phyloP scores from a whole-genome alignment of 2,113 vertebrate genomes.

The Recurvirostra avosetta region DNA sequence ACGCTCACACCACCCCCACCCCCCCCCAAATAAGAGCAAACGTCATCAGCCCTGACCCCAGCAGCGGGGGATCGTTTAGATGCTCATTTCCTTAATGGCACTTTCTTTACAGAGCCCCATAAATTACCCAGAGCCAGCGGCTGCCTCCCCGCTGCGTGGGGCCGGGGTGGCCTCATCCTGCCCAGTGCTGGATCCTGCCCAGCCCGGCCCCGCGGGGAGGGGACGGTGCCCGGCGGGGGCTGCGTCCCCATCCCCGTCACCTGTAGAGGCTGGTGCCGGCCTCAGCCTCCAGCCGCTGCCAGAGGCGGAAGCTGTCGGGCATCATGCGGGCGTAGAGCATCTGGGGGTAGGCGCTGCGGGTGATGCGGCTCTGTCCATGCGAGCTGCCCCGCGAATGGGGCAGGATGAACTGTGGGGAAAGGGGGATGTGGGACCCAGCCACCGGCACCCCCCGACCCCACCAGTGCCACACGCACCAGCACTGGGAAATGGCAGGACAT shows the following conservation, averaged over 20 bases:
- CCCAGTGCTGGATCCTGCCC: no score
- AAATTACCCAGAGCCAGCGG: background rate
- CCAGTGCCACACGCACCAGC: accelerated
- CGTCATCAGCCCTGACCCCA: background rate
- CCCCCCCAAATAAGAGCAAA: background rate
- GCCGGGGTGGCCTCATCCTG: background rate
- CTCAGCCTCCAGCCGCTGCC: conserved; percentile 83
- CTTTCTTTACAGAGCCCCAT: background rate
- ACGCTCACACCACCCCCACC: accelerated
- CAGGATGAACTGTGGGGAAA: conserved; percentile 77
- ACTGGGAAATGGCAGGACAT: background rate
- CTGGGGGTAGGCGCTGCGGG: conserved; percentile 80
- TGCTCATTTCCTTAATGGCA: background rate
- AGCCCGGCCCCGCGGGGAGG: accelerated
- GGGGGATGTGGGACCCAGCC: background rate
- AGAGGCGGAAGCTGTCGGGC: conserved; percentile 81
- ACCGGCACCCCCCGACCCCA: accelerated
- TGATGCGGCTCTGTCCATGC: conserved; percentile 90
- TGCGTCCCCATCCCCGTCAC: conserved; percentile 42
- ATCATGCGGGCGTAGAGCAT: conserved; percentile 83
- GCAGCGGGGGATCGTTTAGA: background rate
- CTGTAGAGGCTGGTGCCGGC: conserved; percentile 77
- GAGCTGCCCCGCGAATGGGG: conserved; percentile 92
- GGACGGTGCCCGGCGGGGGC: accelerated
- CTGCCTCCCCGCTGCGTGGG: background rate